Evolutionary conservation across 2,888 invertebrate species (phyloP).

Genomic region (Pantelozetes paolii): DNA sequence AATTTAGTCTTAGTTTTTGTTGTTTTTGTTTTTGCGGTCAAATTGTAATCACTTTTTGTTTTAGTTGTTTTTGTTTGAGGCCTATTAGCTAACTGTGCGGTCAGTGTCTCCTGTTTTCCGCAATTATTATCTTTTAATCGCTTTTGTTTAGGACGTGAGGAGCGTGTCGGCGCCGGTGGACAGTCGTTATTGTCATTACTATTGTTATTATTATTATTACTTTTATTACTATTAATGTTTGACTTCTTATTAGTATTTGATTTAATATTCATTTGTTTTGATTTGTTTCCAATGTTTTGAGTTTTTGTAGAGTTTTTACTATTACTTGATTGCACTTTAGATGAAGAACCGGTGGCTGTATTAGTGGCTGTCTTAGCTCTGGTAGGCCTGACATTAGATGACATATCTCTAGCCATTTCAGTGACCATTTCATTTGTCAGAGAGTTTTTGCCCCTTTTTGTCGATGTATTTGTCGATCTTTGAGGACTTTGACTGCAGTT

Average conservation of each 20-base stretch:
- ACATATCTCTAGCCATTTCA: not conserved
- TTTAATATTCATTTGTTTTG: slow-evolving; percentile 19
- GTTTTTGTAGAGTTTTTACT: not conserved
- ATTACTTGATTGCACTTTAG: slow-evolving; percentile 17
- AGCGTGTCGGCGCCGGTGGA: not conserved
- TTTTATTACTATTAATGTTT: not conserved
- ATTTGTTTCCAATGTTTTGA: not conserved
- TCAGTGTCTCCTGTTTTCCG: not conserved
- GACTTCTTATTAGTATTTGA: not conserved
- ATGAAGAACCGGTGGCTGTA: not conserved
- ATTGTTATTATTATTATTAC: not conserved
- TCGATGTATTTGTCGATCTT: not conserved
- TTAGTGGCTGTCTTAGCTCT: not conserved
- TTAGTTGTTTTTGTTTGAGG: not conserved
- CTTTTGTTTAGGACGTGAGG: slow-evolving; percentile 5
- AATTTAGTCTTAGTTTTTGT: not conserved
- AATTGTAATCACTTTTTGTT: not conserved
- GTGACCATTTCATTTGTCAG: not conserved
- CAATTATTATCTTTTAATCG: slow-evolving; percentile 14
- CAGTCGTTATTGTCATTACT: not conserved
- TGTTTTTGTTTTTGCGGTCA: not conserved
- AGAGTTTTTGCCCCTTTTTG: slow-evolving; percentile 12
- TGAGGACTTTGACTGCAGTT: slow-evolving; percentile 21
- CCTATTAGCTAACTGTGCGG: not conserved
- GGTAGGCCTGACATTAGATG: slow-evolving; percentile 1